These are phyloP conservation scores for Drosophila mojavensis DNA, from an alignment of 1,140 invertebrate species.

Conservation along the genomic window DNA sequence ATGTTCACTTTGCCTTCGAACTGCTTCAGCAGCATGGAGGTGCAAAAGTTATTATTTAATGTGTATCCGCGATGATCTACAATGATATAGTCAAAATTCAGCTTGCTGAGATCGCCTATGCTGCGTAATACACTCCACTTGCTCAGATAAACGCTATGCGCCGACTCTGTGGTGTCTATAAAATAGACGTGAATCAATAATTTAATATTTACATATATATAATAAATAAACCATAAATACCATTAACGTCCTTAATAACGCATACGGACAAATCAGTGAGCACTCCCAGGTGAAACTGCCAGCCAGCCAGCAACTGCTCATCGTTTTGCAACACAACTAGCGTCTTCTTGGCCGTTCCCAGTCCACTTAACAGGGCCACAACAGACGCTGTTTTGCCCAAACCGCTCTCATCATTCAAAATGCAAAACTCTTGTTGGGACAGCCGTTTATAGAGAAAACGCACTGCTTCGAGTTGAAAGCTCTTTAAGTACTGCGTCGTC, in stretches of 20 bases:
- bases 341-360: slow-evolving; percentile 56
- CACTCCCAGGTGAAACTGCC: slow-evolving; percentile 73
- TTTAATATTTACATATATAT: no score
- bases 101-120: slow-evolving; percentile 73
- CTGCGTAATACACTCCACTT: slow-evolving; percentile 72
- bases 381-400: slow-evolving; percentile 66
- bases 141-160: slow-evolving; percentile 69
- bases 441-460: slow-evolving; percentile 69
- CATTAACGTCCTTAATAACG: slow-evolving; percentile 57
- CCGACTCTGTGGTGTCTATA: slow-evolving; percentile 62
- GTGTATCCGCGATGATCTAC: slow-evolving; percentile 75
- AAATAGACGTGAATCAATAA: neutral
- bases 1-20: slow-evolving; percentile 74
- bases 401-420: slow-evolving; percentile 79
- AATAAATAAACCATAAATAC: slow-evolving; percentile 20
- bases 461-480: slow-evolving; percentile 72
- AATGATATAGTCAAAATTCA: slow-evolving; percentile 74
- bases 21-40: slow-evolving; percentile 74
- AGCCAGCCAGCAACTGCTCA: slow-evolving; percentile 65
- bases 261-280: slow-evolving; percentile 64
- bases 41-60: slow-evolving; percentile 76
- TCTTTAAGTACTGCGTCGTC: slow-evolving; percentile 71
- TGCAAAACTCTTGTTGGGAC: slow-evolving; percentile 63
- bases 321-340: slow-evolving; percentile 76
- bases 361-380: slow-evolving; percentile 56